Base-by-base conservation (phyloP, 2,113 vertebrate species). In the Vulpes vulpes region DNA sequence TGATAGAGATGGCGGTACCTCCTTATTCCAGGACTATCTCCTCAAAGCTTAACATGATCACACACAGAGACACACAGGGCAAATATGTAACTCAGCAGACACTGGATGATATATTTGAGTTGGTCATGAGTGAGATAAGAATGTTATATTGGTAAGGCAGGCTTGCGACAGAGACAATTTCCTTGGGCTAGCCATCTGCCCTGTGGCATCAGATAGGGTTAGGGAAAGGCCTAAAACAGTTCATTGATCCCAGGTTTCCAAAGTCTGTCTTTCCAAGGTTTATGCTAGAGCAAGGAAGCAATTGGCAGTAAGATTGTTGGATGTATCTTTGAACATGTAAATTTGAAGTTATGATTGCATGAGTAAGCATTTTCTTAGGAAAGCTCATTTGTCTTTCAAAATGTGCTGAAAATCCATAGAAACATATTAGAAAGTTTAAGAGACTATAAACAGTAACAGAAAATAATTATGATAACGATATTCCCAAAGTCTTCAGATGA, bases 401-500 rank as follows among this genome's bases (percentile, higher is more conserved):
- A 87, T 74, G 74, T 78, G 2, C 43, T 85, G 38, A 96, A 94
- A 92, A 89, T 82, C 32, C 59, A 85, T 82, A 78, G 51, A 78
- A 97, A 97, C 25, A 51, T 95, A 80, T 86, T 96, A 82, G 35
- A 93, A 93, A 7, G 8, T 93, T 97, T 91, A 30, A 8, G n/a
- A 83, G 71, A 89, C 30, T 80, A 38, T 94, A 93, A 97, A 89
- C 2, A 87, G 38, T 69, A 88, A 51, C 30, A 96, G 55, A 83
- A 93, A 97, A 97, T 89, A 93, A 93, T 93, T 88, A 82, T 94
- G 65, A 71, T 35, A 96, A 87, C 83, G 65, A 25, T 60, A 93
- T 51, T 79, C 8, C 12, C 23, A 65, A 89, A 93, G 38, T 80
- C 49, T 86, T 95, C 89, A 96, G 19, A 55, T 92, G 27, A 35